Percentiles rank a stretch among this genome's conserved stretches.
phyloP scores from a whole-genome alignment of 2,113 vertebrate species.

The Pithys albifrons region DNA sequence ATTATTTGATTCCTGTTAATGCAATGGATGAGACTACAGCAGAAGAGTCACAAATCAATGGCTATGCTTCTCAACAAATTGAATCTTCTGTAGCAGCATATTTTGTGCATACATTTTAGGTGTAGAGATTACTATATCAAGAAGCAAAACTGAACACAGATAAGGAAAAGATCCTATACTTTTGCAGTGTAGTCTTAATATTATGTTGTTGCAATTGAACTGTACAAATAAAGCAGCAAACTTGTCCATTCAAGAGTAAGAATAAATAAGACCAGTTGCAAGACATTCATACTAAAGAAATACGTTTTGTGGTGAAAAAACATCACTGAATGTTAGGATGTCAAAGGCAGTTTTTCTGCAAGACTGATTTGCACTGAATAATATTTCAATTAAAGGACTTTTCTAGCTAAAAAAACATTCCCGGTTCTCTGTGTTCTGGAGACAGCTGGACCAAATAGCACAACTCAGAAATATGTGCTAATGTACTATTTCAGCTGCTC shows the following conservation, averaged over 20 bases:
- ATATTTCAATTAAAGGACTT: neutral
- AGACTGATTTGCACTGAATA: neutral
- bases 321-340: neutral
- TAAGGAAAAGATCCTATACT: neutral
- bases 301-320: neutral
- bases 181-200: neutral
- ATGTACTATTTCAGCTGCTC: neutral
- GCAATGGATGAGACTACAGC: neutral
- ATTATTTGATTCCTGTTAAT: slow-evolving; percentile 18
- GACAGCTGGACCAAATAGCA: neutral
- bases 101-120: neutral
- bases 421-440: neutral
- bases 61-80: slow-evolving; percentile 47
- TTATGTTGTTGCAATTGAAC: neutral
- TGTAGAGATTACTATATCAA: neutral
- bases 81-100: neutral
- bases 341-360: neutral
- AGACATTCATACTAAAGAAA: neutral
- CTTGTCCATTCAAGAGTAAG: neutral
- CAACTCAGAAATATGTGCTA: neutral
- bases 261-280: neutral
- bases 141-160: neutral
- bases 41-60: slow-evolving; percentile 44
- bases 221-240: neutral
- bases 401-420: neutral